Evolutionary conservation across 1,140 invertebrate genomes (phyloP), one percentile per base, ranked within the genome.

Genomic region (Cecropterus lyciades): DNA sequence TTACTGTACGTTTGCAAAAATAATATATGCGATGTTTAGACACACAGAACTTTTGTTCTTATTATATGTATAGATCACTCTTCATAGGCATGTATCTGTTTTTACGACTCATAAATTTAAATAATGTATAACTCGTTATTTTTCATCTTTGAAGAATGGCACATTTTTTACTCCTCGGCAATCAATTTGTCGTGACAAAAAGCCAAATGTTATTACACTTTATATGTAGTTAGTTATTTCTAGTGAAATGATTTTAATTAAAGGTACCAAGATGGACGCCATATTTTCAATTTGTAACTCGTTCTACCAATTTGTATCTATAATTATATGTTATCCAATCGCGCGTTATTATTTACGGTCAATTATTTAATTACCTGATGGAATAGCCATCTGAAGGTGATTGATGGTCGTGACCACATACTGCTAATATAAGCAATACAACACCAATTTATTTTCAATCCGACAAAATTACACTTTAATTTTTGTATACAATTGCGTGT

Each of bases 211-310:
- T 33, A 33, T 33, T 33, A 33, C 30, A n/a, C n/a, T n/a, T n/a
- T n/a, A n/a, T n/a, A n/a, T n/a, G n/a, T n/a, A n/a, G n/a, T n/a
- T n/a, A n/a, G n/a, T 10, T 33, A 33, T 0, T 33, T 1, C 30
- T 8, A 33, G 6, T 33, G 30, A 33, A 33, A 33, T 33, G 30
- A 30, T 45, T 42, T 43, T 20, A 56, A 55, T 40, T 16, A 16
- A 16, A 55, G 33, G 52, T 10, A 33, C 11, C 11, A 13, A 8
- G 9, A 15, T 30, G 27, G 56, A 10, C 45, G 56, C 56, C 20
- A 30, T 59, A 59, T 59, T 59, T 48, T 59, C 56, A 59, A 59
- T 48, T 59, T 33, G 45, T 48, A 33, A 16, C 56, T 48, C 24
- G 56, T 48, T 48, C 56, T 59, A 48, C 27, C 49, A 52, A 52